Evolutionary conservation across 2,113 vertebrate genomes (phyloP), one percentile per base, ranked within the genome.

Genomic region (Phalacrocorax pelagicus): DNA sequence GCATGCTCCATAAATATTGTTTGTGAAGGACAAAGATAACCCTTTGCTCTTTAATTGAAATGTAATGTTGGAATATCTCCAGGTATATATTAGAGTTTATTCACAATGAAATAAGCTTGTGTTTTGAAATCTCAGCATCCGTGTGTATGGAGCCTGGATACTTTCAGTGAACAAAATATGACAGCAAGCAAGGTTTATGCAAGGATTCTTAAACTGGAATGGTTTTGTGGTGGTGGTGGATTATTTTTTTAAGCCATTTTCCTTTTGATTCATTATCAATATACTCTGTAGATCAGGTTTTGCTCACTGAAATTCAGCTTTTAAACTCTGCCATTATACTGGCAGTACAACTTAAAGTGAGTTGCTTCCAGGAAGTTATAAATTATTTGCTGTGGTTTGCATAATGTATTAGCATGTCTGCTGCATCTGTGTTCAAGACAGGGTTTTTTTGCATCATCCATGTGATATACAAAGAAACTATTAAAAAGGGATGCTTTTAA

Each of bases 371-470:
- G 72, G 52, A 94, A 96, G 78, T 69, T 70, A 87, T 95, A 90
- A 86, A 95, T 93, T 90, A 95, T 92, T 97, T 96, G 30, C 58
- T 80, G 29, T 77, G 40, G 36, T 90, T 86, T 96, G 30, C 65
- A 85, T 94, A 81, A 96, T 95, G 46, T 62, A 70, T 89, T 91
- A 81, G 36, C 24, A 77, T 66, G 84, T 46, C 78, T 86, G 51
- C 58, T 88, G 42, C n/a, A 38, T 92, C 46, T 86, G 24, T 91
- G 80, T 87, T 95, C n/a, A 62, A 73, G 70, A 34, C 6, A 46
- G 47, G 20, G 6, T 80, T 91, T 94, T 82, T 59, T 85, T 92
- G 61, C 18, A 79, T 90, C 46, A 62, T 30, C 26, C 24, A 10
- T 42, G 38, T 44, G 26, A 49, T 49, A 66, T 15, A 62, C 59